phyloP scores from a whole-genome alignment of 2,797 vertebrate species.

The Sitta carolinensis region DNA sequence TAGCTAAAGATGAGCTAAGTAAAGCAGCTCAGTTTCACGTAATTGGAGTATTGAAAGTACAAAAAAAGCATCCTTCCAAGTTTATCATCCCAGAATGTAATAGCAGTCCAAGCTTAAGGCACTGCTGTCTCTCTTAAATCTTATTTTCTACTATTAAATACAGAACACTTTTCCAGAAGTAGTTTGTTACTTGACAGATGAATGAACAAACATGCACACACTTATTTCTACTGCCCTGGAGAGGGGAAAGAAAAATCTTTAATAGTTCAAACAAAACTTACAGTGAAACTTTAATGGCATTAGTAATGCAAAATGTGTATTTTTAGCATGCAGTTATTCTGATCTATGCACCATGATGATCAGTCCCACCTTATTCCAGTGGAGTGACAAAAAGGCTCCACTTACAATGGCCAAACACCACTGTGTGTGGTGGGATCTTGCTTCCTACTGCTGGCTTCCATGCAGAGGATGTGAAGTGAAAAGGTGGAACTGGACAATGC shows the following conservation, averaged over 20 bases:
- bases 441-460: not conserved
- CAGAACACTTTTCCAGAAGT: not conserved
- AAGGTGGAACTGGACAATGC: rapidly evolving
- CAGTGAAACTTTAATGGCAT: not conserved
- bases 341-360: not conserved
- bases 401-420: not conserved
- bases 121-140: not conserved
- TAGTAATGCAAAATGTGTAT: not conserved
- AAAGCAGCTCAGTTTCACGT: not conserved
- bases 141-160: not conserved
- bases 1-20: not conserved
- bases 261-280: not conserved
- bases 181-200: not conserved
- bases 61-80: not conserved
- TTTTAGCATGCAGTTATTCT: not conserved
- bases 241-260: not conserved
- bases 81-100: not conserved
- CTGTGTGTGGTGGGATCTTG: rapidly evolving
- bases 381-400: not conserved
- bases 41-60: not conserved
- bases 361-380: not conserved
- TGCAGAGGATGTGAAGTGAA: rapidly evolving
- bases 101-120: not conserved
- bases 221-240: not conserved
- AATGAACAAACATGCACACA: not conserved